Base-by-base conservation (phyloP, 1,140 invertebrate species). In the Musca domestica region DNA sequence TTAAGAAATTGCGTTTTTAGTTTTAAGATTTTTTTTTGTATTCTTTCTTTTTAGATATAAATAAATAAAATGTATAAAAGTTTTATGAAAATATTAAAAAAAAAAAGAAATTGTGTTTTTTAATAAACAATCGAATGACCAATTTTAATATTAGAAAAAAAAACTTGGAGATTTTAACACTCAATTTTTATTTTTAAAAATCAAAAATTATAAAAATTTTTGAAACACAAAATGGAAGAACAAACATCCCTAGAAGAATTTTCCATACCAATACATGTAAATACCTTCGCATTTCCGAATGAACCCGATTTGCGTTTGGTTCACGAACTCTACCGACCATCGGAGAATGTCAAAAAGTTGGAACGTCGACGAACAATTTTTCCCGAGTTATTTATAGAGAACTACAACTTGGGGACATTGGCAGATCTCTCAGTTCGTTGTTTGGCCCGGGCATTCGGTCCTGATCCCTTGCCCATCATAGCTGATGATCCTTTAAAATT, bases 201-300 rank as follows among this genome's bases (percentile, higher is more conserved):
- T n/a, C n/a, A n/a, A n/a, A n/a, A n/a, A n/a, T n/a, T n/a, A n/a
- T n/a, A n/a, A n/a, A n/a, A n/a, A n/a, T n/a, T n/a, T n/a, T n/a
- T n/a, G n/a, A n/a, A n/a, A n/a, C n/a, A n/a, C n/a, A n/a, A n/a
- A n/a, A 68, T 68, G 67, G 67, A 68, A 15, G 61, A 68, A n/a
- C 1, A 15, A 17, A 17, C 46, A n/a, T 20, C 22, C 10, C n/a
- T 54, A 19, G 68, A 61, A 7, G 69, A 69, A 17, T 64, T 64
- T 27, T 22, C 71, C 22, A 70, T 70, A 17, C 77, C 73, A 3
- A 34, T 65, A 15, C 56, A 69, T 30, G 68, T 61, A 15, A 72
- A 69, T 41, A 75, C 61, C 2, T 71, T 77, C 23, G 56, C 64
- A n/a, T 56, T 80, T 46, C 77, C 77, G 10, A 75, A 76, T 23